Evolutionary conservation across 2,888 invertebrate genomes (phyloP), one percentile per base, ranked within the genome.

Genomic region (Oscheius sp.): DNA sequence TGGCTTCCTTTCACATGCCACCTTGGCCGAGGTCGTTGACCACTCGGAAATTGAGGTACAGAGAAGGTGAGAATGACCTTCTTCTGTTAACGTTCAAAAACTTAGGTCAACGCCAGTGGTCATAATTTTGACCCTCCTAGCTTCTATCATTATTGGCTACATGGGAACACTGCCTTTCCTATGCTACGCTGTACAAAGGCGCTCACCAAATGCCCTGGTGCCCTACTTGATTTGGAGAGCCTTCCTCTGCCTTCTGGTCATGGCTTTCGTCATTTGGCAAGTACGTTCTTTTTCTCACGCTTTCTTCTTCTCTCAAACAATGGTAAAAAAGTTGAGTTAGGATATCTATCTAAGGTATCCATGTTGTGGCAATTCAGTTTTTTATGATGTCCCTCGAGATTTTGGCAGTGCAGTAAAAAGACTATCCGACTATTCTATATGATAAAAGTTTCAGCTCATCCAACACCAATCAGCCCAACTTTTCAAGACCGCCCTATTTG

Each of bases 151-250:
- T 10, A 50, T 73, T 29, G 73, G 73, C 29, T 65, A 73, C 57
- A 37, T 55, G 4, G 55, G 57, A 21, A 73, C 73, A 7, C 13
- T 73, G 9, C 73, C 73, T 0, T 73, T 57, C 35, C 57, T 73
- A 4, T 73, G 73, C 48, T 73, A 73, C 57, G 73, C 63, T 10
- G 73, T 59, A 32, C 73, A 73, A 29, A 37, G 65, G 9, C 73
- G 59, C 37, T 63, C 63, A 4, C 55, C 73, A 1, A 21, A 57
- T 13, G 73, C 73, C 21, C 65, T 73, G 4, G 65, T 73, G 2
- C 73, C 73, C n/a, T 73, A 73, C 32, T 57, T 73, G 32, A 59
- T 73, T 32, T 73, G 73, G 73, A 62, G 73, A 42, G 59, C 59
- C 32, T 55, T 73, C 10, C 65, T 73, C 32, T 73, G 62, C n/a